A percentile compares a stretch with the other conserved stretches of the same genome.
phyloP scores from a whole-genome alignment of 2,797 vertebrate species.

The Pampus argenteus region DNA sequence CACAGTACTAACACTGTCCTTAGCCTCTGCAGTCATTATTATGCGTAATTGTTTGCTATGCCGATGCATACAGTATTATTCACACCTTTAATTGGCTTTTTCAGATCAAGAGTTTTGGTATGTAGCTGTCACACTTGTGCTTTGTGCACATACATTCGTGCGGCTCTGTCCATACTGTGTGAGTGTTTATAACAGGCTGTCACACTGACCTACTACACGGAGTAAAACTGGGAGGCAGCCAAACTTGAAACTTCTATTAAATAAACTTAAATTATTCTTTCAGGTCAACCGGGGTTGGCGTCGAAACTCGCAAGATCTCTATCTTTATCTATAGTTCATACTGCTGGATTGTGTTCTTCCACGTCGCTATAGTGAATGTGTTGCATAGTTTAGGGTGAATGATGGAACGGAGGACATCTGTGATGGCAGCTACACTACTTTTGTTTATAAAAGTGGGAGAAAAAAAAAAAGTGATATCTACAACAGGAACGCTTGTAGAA shows the following conservation, averaged over 20 bases:
- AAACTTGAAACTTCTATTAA: constrained; percentile 6
- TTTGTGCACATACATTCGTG: constrained; percentile 35
- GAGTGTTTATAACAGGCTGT: constrained; percentile 32
- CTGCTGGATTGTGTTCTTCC: neutral
- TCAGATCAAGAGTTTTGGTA: constrained; percentile 54
- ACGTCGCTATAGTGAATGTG: neutral
- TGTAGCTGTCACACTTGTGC: constrained; percentile 49
- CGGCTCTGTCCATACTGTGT: constrained; percentile 17
- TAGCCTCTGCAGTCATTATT: constrained; percentile 50
- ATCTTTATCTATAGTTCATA: neutral
- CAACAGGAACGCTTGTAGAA: constrained; percentile 18
- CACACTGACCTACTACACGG: constrained; percentile 18
- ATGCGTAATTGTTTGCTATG: constrained; percentile 65
- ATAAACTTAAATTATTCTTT: neutral
- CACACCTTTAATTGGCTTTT: constrained; percentile 85
- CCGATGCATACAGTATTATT: constrained; percentile 61
- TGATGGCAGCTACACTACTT: neutral
- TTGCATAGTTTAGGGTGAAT: neutral
- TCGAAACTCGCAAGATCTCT: neutral
- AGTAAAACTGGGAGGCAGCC: constrained; percentile 17
- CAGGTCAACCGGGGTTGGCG: neutral
- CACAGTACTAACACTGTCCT: constrained; percentile 10
- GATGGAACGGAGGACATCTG: neutral
- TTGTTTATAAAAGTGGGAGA: neutral
- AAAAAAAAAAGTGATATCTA: neutral